Base-by-base conservation (phyloP, 1,140 invertebrate genomes). In the Bombus consobrinus region DNA sequence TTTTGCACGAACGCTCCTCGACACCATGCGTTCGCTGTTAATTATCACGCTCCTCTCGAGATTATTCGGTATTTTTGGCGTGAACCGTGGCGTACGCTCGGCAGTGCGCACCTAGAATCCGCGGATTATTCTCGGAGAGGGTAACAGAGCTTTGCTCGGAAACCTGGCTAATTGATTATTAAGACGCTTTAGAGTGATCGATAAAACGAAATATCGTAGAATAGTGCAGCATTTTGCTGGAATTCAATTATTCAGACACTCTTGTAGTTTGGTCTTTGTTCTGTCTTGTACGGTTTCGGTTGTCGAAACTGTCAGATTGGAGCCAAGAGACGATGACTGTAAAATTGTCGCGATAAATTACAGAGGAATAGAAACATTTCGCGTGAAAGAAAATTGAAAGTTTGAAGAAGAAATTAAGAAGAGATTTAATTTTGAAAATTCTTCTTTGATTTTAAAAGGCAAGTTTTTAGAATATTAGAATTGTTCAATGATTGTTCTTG, bases 11-110 rank as follows among this genome's bases (percentile, higher is more conserved):
- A 85, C 86, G 72, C 73, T 88, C 53, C 85, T 84, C 79, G 85
- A 81, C 71, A 84, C 78, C 81, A 66, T 53, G 59, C 66, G 64
- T 68, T 71, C 81, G 81, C 81, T 79, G 59, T 85, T 87, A 83
- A 81, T 87, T 90, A 90, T 90, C 86, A 81, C 25, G 32, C 59
- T 39, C 9, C 75, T 78, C 47, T 59, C 53, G 74, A 85, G 73
- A 87, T 89, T 82, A 89, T 71, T 68, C 62, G 85, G 87, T 87
- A 90, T 87, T 87, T 89, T 89, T 85, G 47, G 59, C 87, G 72
- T 62, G 78, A 39, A 81, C 64, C 68, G 73, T 64, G 75, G 75
- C 15, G 73, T 62, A 72, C 74, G 84, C 81, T 74, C 81, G 28
- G 62, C 59, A 81, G 78, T 34, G 64, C 74, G 88, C 32, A 69